Conservation (phyloP, 2,797 vertebrate species). For the Cyprinella venusta region DNA sequence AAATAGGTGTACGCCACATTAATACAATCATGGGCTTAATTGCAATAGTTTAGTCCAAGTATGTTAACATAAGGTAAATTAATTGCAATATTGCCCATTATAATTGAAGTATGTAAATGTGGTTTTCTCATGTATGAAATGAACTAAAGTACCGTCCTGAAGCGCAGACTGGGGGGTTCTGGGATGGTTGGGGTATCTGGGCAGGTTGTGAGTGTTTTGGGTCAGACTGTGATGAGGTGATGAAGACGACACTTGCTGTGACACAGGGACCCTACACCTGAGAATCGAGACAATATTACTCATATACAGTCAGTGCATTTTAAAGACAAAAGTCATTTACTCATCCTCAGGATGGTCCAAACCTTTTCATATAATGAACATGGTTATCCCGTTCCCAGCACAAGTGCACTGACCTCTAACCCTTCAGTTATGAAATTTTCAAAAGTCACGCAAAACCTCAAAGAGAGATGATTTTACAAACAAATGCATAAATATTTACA, state of each 20-base stretch:
- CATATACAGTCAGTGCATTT: background rate
- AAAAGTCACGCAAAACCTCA: background rate
- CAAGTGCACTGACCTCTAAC: no score
- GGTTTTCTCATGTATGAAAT: background rate
- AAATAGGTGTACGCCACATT: no score
- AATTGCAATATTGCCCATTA: background rate
- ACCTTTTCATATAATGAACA: background rate
- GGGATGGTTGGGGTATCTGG: constrained; percentile 59
- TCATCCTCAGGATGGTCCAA: background rate
- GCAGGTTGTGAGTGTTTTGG: constrained; percentile 41
- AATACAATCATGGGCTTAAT: no score
- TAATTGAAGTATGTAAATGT: background rate
- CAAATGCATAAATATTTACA: constrained; percentile 11
- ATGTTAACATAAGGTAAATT: no score
- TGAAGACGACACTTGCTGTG: constrained; percentile 52
- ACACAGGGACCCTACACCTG: constrained; percentile 74
- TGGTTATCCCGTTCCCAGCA: no score
- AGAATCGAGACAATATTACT: background rate
- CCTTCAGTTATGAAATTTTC: no score
- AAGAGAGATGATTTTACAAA: background rate
- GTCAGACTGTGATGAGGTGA: constrained; percentile 65
- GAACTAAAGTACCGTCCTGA: constrained; percentile 29
- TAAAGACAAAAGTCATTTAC: no score
- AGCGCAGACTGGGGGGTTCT: constrained; percentile 36
- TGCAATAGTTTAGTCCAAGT: no score